A percentile compares a stretch with the other conserved stretches of the same genome.
These are phyloP conservation scores for Albula goreensis DNA, from an alignment of 2,113 vertebrate genomes.

Conservation along the genomic window DNA sequence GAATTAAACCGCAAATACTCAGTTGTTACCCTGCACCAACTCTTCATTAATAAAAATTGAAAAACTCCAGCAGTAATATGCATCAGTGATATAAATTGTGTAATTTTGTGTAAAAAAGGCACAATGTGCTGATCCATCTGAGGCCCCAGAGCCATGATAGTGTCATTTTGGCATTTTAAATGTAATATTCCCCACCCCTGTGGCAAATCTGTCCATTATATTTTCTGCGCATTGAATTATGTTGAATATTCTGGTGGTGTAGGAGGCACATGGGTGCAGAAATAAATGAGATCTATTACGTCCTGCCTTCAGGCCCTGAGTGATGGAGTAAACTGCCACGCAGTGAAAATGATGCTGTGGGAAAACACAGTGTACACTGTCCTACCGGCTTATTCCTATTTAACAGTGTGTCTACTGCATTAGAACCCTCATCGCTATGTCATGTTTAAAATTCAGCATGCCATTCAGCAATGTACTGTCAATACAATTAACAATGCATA, in stretches of 20 bases:
- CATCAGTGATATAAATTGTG: background rate
- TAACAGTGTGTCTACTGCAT: background rate
- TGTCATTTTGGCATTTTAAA: conserved; percentile 37
- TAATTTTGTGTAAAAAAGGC: conserved; percentile 15
- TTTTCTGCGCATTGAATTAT: conserved; percentile 60
- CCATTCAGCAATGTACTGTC: too few relatives aligned
- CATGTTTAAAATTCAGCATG: background rate
- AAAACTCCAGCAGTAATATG: background rate
- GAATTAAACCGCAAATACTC: background rate
- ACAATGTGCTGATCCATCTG: conserved; percentile 40
- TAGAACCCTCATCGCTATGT: background rate
- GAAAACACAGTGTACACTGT: background rate
- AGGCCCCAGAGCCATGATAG: conserved; percentile 47
- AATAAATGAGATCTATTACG: conserved; percentile 68
- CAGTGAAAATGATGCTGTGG: conserved; percentile 52
- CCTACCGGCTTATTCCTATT: conserved; percentile 27
- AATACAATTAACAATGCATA: too few relatives aligned
- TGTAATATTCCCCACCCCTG: conserved; percentile 58
- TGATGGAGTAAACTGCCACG: conserved; percentile 62
- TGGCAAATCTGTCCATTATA: conserved; percentile 64
- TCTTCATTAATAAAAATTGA: background rate
- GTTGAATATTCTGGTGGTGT: conserved; percentile 55
- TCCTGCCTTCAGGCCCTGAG: conserved; percentile 55
- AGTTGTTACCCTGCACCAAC: background rate
- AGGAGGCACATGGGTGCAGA: conserved; percentile 53